A percentile compares a stretch with the other conserved stretches of the same genome.
Evolutionary conservation across 2,797 vertebrate species (phyloP).

Genomic region (Muscicapa striata): DNA sequence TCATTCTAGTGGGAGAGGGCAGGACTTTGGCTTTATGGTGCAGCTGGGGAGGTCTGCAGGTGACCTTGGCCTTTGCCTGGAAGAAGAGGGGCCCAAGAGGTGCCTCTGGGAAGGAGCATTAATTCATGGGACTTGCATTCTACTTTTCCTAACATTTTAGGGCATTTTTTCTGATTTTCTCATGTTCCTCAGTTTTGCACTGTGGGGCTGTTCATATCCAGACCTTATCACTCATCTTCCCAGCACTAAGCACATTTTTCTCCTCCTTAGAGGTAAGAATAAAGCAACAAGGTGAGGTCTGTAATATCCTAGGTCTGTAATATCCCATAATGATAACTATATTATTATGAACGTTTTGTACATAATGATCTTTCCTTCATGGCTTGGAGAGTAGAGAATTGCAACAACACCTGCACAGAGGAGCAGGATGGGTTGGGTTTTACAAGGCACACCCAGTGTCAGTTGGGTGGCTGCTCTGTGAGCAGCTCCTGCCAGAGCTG

Average conservation of each 20-base stretch:
- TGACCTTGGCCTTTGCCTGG: background rate
- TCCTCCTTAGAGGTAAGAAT: background rate
- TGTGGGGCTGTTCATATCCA: background rate
- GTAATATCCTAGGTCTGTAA: background rate
- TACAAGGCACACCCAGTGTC: background rate
- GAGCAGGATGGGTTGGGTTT: rapidly evolving
- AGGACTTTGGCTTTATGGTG: background rate
- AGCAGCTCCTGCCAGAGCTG: background rate
- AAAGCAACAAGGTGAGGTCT: background rate
- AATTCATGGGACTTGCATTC: background rate
- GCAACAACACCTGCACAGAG: background rate
- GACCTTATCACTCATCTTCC: background rate
- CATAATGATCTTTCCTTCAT: background rate
- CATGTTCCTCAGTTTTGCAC: background rate
- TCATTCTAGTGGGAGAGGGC: background rate
- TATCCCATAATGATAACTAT: background rate
- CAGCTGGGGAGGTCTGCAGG: background rate
- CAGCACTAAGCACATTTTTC: background rate
- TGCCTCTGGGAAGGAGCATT: background rate
- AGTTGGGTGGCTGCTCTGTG: background rate
- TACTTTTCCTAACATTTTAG: background rate
- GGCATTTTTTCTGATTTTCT: background rate
- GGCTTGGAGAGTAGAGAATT: background rate
- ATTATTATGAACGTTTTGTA: background rate
- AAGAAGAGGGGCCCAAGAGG: background rate